These are phyloP conservation scores for Typhlichthys subterraneus DNA, from an alignment of 2,797 vertebrate genomes.

Conservation along the genomic window DNA sequence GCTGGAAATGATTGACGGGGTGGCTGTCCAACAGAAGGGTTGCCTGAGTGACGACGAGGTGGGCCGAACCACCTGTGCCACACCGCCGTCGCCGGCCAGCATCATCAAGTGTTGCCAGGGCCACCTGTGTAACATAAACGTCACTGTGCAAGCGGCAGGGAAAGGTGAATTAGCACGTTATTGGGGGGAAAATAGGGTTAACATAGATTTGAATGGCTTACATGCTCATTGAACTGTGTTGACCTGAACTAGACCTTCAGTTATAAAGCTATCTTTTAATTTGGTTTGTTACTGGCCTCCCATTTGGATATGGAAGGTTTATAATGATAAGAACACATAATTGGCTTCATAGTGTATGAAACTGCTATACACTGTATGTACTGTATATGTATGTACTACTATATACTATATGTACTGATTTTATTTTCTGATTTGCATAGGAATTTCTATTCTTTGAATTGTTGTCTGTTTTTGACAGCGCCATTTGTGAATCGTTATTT, in stretches of 20 bases:
- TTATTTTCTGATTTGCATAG: too few relatives aligned
- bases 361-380: too few relatives aligned
- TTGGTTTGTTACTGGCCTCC: not conserved
- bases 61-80: slow-evolving; percentile 89
- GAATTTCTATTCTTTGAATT: too few relatives aligned
- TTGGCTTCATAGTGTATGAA: not conserved
- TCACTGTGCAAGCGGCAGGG: slow-evolving; percentile 84
- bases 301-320: not conserved
- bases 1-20: slow-evolving; percentile 84
- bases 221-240: slow-evolving; percentile 2
- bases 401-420: too few relatives aligned
- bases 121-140: slow-evolving; percentile 95
- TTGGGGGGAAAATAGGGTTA: slow-evolving; percentile 9
- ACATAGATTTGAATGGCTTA: slow-evolving; percentile 14
- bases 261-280: not conserved
- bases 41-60: slow-evolving; percentile 92
- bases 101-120: slow-evolving; percentile 94
- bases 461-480: too few relatives aligned
- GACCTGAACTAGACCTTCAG: too few relatives aligned
- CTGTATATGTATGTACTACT: too few relatives aligned
- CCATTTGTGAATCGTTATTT: too few relatives aligned
- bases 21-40: slow-evolving; percentile 87
- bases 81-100: slow-evolving; percentile 82
- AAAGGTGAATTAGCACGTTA: slow-evolving; percentile 81
- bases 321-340: not conserved